Conservation (phyloP, 2,113 vertebrate species). For the Alosa alosa region DNA sequence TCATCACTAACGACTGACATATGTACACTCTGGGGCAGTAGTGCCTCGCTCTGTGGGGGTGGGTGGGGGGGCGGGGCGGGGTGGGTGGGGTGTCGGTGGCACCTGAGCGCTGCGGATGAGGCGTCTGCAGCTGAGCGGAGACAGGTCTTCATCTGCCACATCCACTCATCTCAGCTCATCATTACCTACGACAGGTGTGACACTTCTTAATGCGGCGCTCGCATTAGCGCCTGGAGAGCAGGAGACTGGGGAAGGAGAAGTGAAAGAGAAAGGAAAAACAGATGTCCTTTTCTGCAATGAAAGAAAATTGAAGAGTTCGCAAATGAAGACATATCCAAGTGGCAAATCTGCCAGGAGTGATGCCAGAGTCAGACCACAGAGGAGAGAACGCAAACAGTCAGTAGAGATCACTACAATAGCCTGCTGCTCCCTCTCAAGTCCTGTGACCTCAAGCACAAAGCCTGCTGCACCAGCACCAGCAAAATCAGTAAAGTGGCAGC, state of each 20-base stretch:
- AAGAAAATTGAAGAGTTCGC: neutral
- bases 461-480: neutral
- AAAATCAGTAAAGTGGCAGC: neutral
- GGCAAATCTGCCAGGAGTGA: neutral
- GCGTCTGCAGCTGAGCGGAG: conserved; percentile 12
- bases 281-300: neutral
- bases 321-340: neutral
- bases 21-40: neutral
- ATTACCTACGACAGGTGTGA: conserved; percentile 20
- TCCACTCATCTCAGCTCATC: conserved; percentile 12
- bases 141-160: conserved; percentile 8
- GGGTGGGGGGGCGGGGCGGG: neutral
- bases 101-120: neutral
- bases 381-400: neutral
- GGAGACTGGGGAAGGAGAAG: neutral
- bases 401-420: neutral
- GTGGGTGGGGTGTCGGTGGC: neutral
- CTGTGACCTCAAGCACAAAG: neutral
- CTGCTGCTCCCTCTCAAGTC: neutral
- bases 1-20: neutral
- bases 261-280: conserved; percentile 1
- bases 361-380: neutral
- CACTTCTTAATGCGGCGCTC: neutral
- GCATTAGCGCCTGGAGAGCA: neutral
- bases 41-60: neutral